Evolutionary conservation across 2,113 vertebrate genomes (phyloP).

Genomic region (Brachypodius melanocephalos): DNA sequence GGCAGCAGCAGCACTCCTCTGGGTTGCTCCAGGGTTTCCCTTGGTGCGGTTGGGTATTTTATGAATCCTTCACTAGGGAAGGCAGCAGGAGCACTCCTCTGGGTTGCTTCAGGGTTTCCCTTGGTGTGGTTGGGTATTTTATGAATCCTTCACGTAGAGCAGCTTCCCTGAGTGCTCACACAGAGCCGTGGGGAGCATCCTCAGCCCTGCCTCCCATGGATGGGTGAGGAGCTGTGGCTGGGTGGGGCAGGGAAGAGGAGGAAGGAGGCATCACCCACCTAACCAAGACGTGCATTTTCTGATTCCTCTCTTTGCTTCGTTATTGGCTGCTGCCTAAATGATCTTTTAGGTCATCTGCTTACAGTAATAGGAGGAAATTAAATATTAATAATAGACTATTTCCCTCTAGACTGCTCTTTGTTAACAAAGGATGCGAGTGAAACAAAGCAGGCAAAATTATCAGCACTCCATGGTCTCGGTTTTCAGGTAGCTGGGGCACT

Average conservation of each 20-base stretch:
- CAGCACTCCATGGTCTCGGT: background rate
- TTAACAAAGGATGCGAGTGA: conserved; percentile 36
- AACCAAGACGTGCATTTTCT: background rate
- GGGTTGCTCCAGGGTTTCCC: background rate
- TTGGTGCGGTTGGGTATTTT: background rate
- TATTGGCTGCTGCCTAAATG: conserved; percentile 39
- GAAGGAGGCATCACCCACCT: background rate
- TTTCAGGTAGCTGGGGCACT: background rate
- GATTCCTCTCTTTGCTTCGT: conserved; percentile 14
- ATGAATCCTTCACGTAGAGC: rapidly evolving
- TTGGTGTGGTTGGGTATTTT: background rate
- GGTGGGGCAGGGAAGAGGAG: background rate
- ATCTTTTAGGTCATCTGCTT: conserved; percentile 69
- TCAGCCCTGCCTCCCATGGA: background rate
- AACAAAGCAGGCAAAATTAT: conserved; percentile 49
- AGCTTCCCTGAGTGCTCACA: background rate
- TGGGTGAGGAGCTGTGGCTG: background rate
- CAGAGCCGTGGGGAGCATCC: background rate
- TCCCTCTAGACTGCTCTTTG: conserved; percentile 51
- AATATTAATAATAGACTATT: conserved; percentile 67
- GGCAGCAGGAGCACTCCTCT: background rate
- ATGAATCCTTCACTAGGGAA: rapidly evolving
- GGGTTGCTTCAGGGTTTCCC: background rate
- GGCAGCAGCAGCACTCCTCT: background rate
- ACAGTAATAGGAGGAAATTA: conserved; percentile 71